phyloP scores from a whole-genome alignment of 2,797 vertebrate species.

The Melanotaenia nigrans region DNA sequence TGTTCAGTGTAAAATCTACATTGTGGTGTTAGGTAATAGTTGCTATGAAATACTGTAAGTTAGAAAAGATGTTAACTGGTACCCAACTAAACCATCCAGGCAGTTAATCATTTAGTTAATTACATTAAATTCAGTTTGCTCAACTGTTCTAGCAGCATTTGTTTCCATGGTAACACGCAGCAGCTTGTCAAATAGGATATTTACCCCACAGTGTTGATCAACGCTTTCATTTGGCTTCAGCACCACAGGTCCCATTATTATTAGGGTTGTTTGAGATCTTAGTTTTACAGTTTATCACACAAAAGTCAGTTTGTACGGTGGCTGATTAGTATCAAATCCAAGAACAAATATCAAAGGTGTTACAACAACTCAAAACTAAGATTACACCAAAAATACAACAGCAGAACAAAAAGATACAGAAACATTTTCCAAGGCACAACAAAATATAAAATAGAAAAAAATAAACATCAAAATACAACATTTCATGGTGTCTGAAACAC shows the following conservation, averaged over 20 bases:
- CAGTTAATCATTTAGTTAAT: too few relatives aligned
- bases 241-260: conserved; percentile 33
- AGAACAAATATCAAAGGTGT: background rate
- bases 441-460: too few relatives aligned
- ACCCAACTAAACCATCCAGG: too few relatives aligned
- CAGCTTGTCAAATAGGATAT: background rate
- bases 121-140: background rate
- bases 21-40: too few relatives aligned
- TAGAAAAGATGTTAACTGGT: too few relatives aligned
- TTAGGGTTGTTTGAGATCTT: conserved; percentile 14
- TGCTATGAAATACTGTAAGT: too few relatives aligned
- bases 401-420: background rate
- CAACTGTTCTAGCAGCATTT: conserved; percentile 16
- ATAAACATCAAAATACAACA: too few relatives aligned
- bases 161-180: conserved; percentile 16
- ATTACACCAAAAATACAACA: background rate
- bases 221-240: conserved; percentile 16
- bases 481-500: too few relatives aligned
- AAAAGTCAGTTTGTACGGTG: background rate
- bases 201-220: background rate
- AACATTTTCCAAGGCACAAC: too few relatives aligned
- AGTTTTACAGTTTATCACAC: conserved; percentile 9
- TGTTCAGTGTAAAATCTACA: too few relatives aligned
- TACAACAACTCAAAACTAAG: background rate
- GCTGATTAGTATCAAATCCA: background rate